A percentile compares a stretch with the other conserved stretches of the same genome.
Evolutionary conservation across 2,113 vertebrate genomes (phyloP).

Genomic region (Rhipidura dahli): DNA sequence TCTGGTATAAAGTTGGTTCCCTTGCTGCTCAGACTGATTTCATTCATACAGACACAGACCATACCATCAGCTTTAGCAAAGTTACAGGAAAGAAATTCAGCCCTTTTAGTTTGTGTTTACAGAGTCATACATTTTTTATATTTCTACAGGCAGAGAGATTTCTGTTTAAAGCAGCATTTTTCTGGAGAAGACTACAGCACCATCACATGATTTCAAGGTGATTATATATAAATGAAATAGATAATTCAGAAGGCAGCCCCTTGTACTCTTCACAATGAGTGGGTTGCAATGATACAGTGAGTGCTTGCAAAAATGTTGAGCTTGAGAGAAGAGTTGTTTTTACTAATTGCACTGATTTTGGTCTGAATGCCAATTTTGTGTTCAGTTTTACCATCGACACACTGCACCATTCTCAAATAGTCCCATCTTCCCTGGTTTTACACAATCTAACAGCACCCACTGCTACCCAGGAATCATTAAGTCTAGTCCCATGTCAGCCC

Average conservation of each 20-base stretch:
- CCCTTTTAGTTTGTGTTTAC: background rate
- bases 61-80: background rate
- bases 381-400: background rate
- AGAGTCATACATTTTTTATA: slow-evolving; percentile 21
- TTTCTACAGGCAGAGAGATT: background rate
- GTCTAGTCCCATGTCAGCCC: background rate
- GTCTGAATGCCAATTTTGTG: background rate
- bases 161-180: slow-evolving; percentile 26
- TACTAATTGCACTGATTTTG: background rate
- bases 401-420: background rate
- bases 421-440: background rate
- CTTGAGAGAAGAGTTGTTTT: background rate
- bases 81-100: slow-evolving; percentile 9
- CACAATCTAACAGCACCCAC: background rate
- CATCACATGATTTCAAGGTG: background rate
- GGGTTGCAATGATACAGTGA: background rate
- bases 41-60: background rate
- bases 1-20: background rate
- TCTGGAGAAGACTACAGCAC: background rate
- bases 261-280: background rate
- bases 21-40: background rate
- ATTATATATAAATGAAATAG: background rate
- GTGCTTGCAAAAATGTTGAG: background rate
- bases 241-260: background rate
- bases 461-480: background rate